Percentiles rank a stretch among this genome's conserved stretches.
phyloP scores from a whole-genome alignment of 2,888 invertebrate genomes.

The Physocephala rufipes region DNA sequence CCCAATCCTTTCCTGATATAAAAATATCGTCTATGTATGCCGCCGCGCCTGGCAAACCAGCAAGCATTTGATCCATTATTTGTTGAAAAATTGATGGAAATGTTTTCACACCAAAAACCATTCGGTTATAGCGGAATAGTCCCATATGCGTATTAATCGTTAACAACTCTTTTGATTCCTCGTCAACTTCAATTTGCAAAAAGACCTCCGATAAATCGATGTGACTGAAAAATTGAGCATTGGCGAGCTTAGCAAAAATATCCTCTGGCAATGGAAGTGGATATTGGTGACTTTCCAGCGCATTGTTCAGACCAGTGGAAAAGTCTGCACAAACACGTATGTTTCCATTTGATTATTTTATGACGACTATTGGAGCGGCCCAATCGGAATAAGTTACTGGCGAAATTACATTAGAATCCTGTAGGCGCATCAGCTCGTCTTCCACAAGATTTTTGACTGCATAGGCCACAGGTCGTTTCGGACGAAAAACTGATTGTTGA shows the following conservation, averaged over 20 bases:
- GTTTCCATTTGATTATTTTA: conserved; percentile 41
- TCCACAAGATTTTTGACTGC: conserved; percentile 44
- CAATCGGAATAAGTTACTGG: conserved; percentile 40
- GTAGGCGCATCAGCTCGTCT: conserved; percentile 39
- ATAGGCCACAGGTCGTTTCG: conserved; percentile 35
- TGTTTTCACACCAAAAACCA: too few species aligned
- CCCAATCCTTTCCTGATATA: conserved; percentile 35
- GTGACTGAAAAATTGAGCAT: conserved; percentile 37
- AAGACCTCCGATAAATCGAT: conserved; percentile 44
- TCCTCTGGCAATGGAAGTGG: conserved; percentile 43
- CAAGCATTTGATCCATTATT: conserved; percentile 40
- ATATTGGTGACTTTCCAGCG: conserved; percentile 43
- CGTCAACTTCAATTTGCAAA: too few species aligned
- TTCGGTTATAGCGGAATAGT: conserved; percentile 33
- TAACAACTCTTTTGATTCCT: not conserved
- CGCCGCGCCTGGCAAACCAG: conserved; percentile 31
- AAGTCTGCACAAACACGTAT: conserved; percentile 45
- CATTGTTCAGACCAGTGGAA: conserved; percentile 37
- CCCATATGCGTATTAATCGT: conserved; percentile 34
- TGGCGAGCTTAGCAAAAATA: conserved; percentile 40
- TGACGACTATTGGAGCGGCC: conserved; percentile 46
- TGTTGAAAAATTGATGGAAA: conserved; percentile 39
- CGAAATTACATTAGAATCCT: conserved; percentile 40
- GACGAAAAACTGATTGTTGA: conserved; percentile 40
- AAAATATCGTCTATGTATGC: conserved; percentile 40